Percentiles rank a stretch among this genome's conserved stretches.
Evolutionary conservation across 2,797 vertebrate species (phyloP).

Genomic region (Propithecus deckenii): DNA sequence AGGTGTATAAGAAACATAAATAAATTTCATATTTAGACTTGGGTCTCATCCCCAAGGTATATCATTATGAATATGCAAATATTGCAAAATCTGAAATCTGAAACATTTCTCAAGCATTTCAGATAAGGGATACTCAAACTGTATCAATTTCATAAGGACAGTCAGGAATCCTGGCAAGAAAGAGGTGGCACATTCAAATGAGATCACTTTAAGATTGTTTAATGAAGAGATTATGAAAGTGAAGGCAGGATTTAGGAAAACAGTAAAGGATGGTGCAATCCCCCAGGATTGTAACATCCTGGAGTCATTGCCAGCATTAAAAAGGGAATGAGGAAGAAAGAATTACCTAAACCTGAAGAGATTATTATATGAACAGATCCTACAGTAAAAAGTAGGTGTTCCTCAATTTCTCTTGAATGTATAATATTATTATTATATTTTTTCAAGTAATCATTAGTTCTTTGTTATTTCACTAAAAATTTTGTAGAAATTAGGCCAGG

Average conservation of each 20-base stretch:
- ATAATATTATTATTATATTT: neutral
- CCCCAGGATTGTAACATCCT: neutral
- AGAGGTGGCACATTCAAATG: neutral
- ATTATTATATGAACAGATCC: neutral
- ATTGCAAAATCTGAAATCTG: too few relatives aligned
- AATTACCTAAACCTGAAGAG: neutral
- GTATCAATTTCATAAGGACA: neutral
- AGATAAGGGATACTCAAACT: neutral
- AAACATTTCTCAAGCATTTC: too few relatives aligned
- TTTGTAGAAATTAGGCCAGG: neutral
- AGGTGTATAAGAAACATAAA: too few relatives aligned
- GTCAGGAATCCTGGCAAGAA: neutral
- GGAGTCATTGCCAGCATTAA: neutral
- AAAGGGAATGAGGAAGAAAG: neutral
- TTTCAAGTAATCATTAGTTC: neutral
- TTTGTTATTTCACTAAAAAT: neutral
- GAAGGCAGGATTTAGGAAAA: neutral
- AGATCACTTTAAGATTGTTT: neutral
- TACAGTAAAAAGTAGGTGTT: neutral
- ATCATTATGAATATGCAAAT: too few relatives aligned
- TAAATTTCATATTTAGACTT: too few relatives aligned
- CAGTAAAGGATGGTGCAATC: neutral
- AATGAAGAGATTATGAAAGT: neutral
- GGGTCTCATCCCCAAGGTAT: too few relatives aligned
- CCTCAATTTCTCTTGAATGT: neutral